Base-by-base conservation (phyloP, 1,140 invertebrate genomes). In the Pachypsylla venusta region DNA sequence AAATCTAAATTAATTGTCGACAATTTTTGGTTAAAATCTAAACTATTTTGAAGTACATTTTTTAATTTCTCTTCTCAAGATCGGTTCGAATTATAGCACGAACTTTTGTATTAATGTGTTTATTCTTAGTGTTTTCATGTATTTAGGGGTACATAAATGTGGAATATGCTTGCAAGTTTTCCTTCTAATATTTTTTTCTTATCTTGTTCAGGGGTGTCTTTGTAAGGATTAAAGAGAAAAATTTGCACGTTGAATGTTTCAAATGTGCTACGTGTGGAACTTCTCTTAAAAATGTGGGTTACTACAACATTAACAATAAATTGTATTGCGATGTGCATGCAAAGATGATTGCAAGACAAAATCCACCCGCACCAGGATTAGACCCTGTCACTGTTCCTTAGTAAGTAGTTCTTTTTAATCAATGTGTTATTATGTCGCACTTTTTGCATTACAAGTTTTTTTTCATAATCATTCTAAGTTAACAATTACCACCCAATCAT, bases 251-350 rank as follows among this genome's bases (percentile, higher is more conserved):
- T 54, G 92, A 95, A 68, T 98, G 93, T 73, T 96, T 98, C 79
- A 93, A 93, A 72, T 98, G 93, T 73, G 82, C 89, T 48, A 94
- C 91, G 39, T 98, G 93, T 71, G 92, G 93, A 62, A 82, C 87
- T 26, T 93, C 91, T 12, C 74, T 97, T 61, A 97, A 96, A 75
- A 96, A 98, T 75, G 86, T 93, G 70, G 92, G 91, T 53, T 95
- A 95, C 71, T 95, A 93, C 78, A 93, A 91, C 70, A 84, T 95
- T 68, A 93, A 93, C 71, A 89, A 90, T 67, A 95, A 95, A 75
- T 75, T 98, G 56, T 97, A 96, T 72, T 97, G 93, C 74, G 93
- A 98, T 71, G 85, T 93, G 64, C 92, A 96, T 70, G 93, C 92
- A 35, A 90, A 89, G 73, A 77, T 90, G 67, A 87, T 89, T 5